Percentiles rank a stretch among this genome's conserved stretches.
These are phyloP conservation scores for Drosophila affinis DNA, from an alignment of 2,888 invertebrate genomes.

Conservation along the genomic window DNA sequence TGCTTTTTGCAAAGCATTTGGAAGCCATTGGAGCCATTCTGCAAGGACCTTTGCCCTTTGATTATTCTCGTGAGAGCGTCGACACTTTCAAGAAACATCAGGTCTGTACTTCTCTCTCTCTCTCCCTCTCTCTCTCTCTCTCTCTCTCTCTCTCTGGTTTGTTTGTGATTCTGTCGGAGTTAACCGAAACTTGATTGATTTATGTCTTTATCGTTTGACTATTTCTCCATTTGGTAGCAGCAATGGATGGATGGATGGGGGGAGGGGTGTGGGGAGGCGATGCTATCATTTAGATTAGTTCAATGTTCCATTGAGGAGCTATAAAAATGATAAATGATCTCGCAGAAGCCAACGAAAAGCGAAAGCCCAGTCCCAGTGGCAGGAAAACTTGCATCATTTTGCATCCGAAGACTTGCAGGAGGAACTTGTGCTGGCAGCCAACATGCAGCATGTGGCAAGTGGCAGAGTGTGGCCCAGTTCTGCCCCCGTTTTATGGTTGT, in stretches of 20 bases:
- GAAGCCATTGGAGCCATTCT: background rate
- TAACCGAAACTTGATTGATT: constrained; percentile 63
- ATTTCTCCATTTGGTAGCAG: constrained; percentile 36
- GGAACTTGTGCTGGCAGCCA: background rate
- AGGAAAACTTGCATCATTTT: constrained; percentile 58
- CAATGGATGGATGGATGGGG: background rate
- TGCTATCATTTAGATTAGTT: constrained; percentile 67
- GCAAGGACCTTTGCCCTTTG: background rate
- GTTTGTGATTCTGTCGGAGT: constrained; percentile 18
- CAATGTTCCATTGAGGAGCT: constrained; percentile 44
- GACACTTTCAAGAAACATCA: constrained; percentile 24
- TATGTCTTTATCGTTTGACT: constrained; percentile 55
- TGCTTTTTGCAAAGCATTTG: background rate
- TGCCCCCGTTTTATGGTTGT: constrained; percentile 67
- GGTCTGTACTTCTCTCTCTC: too few relatives aligned
- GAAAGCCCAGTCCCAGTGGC: constrained; percentile 16
- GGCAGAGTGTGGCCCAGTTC: constrained; percentile 53
- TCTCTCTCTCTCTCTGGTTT: background rate
- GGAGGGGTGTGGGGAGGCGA: constrained; percentile 26
- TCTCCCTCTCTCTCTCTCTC: too few relatives aligned
- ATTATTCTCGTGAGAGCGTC: background rate
- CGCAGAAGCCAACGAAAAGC: constrained; percentile 22
- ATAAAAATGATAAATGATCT: constrained; percentile 63
- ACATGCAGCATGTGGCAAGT: constrained; percentile 21
- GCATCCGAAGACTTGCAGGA: constrained; percentile 47